Evolutionary conservation across 2,113 vertebrate genomes (phyloP), one percentile per base, ranked within the genome.

Genomic region (Thamnaconus septentrionalis): DNA sequence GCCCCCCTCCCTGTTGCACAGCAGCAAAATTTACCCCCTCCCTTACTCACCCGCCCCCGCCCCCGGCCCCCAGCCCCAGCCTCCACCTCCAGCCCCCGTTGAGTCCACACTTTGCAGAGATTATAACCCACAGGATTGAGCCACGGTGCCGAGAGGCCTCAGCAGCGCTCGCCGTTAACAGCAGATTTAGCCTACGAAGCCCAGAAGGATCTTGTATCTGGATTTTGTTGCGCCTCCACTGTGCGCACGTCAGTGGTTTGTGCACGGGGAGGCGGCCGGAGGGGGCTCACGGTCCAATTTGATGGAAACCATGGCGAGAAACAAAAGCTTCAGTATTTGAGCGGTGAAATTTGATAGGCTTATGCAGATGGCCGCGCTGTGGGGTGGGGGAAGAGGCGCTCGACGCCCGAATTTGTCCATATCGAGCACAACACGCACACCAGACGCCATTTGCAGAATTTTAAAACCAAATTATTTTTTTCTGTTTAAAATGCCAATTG

Each of bases 1-100:
- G 56, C 60, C 52, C 75, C 85, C 63, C 72, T 81, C 83, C 72
- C 75, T 82, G 82, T 87, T 85, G 84, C 81, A 83, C 69, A 67
- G 79, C 82, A 85, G 79, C 82, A 84, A 74, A 82, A 78, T 82
- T 84, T 64, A 56, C 72, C 78, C 72, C 81, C 18, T 31, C 18
- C 18, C 18, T 31, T 31, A 31, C 18, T 31, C 18, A 31, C 18
- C 18, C 18, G 18, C 18, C 18, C 18, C 18, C 18, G 18, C 18
- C 18, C 18, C 18, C 18, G 18, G 18, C 18, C 18, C 18, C 18
- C 18, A 2, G 18, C 18, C 18, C 79, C 69, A 52, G 73, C 78
- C 84, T 85, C 75, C 71, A 73, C 80, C 61, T 50, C 48, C 48
- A 50, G 48, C 48, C 48, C 9, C 48, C n/a, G 50, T n/a, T 3